These are phyloP conservation scores for Drosophila fulvimacula DNA, from an alignment of 2,888 invertebrate species.

Conservation along the genomic window DNA sequence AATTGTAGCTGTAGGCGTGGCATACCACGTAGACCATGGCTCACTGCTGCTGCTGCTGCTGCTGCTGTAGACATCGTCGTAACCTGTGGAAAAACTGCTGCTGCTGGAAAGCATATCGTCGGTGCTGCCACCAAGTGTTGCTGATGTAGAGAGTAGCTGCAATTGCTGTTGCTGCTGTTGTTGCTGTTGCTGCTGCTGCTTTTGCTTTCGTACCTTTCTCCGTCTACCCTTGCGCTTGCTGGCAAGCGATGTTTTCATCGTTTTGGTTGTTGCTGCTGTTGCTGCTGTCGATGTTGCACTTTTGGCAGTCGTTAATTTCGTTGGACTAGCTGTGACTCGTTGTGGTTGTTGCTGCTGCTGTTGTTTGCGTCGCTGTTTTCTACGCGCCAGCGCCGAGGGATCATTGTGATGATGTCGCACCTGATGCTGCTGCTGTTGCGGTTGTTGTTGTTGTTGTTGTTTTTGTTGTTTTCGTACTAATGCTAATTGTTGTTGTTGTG, in stretches of 20 bases:
- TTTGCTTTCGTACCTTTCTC: conserved; percentile 72
- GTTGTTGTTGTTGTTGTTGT: conserved; percentile 30
- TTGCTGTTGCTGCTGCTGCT: conserved; percentile 32
- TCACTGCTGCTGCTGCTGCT: conserved; percentile 55
- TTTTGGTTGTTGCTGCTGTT: conserved; percentile 50
- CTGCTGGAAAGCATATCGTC: conserved; percentile 33
- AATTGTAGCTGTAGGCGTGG: conserved; percentile 61
- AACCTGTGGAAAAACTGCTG: conserved; percentile 49
- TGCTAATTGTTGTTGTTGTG: conserved; percentile 65
- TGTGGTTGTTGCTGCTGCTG: conserved; percentile 62
- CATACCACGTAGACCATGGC: conserved; percentile 67
- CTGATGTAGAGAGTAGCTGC: conserved; percentile 46
- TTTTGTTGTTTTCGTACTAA: conserved; percentile 57
- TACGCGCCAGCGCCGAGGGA: conserved; percentile 79
- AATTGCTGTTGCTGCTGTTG: conserved; percentile 34
- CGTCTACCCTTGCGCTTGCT: conserved; percentile 80
- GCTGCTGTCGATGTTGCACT: conserved; percentile 58
- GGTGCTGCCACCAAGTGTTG: conserved; percentile 40
- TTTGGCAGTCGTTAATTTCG: conserved; percentile 59
- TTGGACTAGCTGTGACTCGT: conserved; percentile 67
- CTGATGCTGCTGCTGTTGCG: conserved; percentile 76
- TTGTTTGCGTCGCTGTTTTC: conserved; percentile 79
- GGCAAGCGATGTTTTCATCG: conserved; percentile 67
- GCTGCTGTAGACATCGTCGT: conserved; percentile 54
- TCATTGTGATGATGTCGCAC: conserved; percentile 84